Conservation (phyloP, 2,888 invertebrate genomes). For the Lamellibrachia satsuma region DNA sequence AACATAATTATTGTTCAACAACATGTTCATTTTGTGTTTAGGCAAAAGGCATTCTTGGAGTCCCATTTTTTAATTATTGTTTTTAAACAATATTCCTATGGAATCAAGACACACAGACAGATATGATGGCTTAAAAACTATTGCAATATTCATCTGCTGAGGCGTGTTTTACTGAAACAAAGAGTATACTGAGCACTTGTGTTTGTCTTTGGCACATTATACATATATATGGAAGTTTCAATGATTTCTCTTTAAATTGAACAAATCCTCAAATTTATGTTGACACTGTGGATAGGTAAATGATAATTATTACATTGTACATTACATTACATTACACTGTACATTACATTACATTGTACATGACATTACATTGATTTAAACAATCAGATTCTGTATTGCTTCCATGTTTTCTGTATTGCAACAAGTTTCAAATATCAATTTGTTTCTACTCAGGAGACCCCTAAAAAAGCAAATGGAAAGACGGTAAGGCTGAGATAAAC, state of each 20-base stretch:
- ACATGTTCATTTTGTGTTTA: background rate
- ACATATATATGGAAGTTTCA: background rate
- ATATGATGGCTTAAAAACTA: background rate
- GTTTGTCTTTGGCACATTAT: background rate
- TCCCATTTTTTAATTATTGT: background rate
- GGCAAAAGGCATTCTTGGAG: background rate
- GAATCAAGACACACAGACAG: too few relatives aligned
- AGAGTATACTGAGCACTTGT: background rate
- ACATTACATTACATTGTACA: background rate
- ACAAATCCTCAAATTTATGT: background rate
- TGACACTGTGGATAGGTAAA: background rate
- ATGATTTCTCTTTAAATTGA: background rate
- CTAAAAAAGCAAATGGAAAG: background rate
- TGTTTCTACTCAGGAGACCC: background rate
- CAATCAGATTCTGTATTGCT: background rate
- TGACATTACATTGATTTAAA: background rate
- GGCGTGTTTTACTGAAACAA: background rate
- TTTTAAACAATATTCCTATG: too few relatives aligned
- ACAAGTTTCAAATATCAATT: slow-evolving; percentile 18
- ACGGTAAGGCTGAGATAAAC: background rate
- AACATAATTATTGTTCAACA: background rate
- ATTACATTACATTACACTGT: too few relatives aligned
- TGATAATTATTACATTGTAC: too few relatives aligned
- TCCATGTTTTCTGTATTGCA: background rate
- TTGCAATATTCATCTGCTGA: background rate